Base-by-base conservation (phyloP, 2,888 invertebrate genomes). In the Erebia ligea region DNA sequence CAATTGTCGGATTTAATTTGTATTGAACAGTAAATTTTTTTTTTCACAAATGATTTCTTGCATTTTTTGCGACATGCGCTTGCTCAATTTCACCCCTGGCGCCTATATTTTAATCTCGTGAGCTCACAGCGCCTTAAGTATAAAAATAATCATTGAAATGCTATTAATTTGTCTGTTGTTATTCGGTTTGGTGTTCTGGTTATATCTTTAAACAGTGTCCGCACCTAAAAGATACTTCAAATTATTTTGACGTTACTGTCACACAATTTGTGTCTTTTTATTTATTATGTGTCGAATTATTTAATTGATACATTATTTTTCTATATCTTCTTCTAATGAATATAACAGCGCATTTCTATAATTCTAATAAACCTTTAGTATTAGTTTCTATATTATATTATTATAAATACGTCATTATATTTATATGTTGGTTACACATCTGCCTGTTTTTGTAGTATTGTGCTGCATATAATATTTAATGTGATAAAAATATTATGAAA, bases 211-310 rank as follows among this genome's bases (percentile, higher is more conserved):
- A 56, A 69, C 70, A 69, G 62, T 67, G 70, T 56, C 63, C 52
- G 54, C 59, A 45, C 66, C 40, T 54, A 64, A 61, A 69, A 68
- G 54, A 25, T 69, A 66, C 54, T 65, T 40, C 52, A 40, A 56
- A 84, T 87, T 87, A 84, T 86, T 85, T 84, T 81, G 81, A 83
- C 81, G 77, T 62, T 54, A 74, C 73, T 70, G 63, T 67, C 65
- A 65, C 56, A 34, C 48, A 62, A 52, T 34, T 40, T 70, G 69
- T 72, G 62, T 71, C 13, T 48, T 59, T 61, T 69, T 59, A 42
- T 61, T 48, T 48, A 13, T 19, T 34, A 11, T 19, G 48, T 61
- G 13, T 65, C 6, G n/a, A 57, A 57, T 64, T 21, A 52, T 66
- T 54, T 21, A n/a, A 48, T 34, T 48, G 17, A 58, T 56, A 42